Evolutionary conservation across 1,140 invertebrate species (phyloP), one percentile per base, ranked within the genome.

Genomic region (Calephelis virginiensis): DNA sequence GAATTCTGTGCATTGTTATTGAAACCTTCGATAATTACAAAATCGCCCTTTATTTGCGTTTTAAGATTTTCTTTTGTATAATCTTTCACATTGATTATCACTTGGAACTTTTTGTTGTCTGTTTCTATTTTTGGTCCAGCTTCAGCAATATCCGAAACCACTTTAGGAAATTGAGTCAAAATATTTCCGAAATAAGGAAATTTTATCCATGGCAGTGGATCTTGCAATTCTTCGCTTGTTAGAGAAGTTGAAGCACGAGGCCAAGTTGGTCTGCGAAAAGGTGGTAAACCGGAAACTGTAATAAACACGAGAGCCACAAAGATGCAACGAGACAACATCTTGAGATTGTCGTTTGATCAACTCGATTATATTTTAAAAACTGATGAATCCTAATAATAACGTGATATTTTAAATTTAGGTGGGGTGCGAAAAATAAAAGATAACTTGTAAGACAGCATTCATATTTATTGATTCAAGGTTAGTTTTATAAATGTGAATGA

Each of bases 71-170:
- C 49, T 43, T 56, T 64, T 50, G 43, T 45, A 43, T 64, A 64
- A 12, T 45, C 63, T 56, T 64, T 64, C 2, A 53, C 48, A 53
- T 64, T 64, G 1, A 56, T 45, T 14, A 64, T 64, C 40, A 64
- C 63, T 64, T 64, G 63, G 14, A 64, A 50, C 45, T 64, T 64
- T 11, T 38, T 38, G 38, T 5, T n/a, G 13, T 53, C 48, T 14
- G 38, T 45, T 56, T 64, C 63, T 13, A 64, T 64, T 64, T 64
- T 64, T 40, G 63, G 63, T 17, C 49, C 63, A 17, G 63, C 63
- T 43, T 64, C 63, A 11, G 63, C 38, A 38, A 64, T 64, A 12
- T 49, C 50, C 8, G 63, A 50, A 10, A 64, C 1, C 3, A 64
- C 17, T 0, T 56, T 38, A 14, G 63, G 63, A 50, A 64, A 64